A percentile compares a stretch with the other conserved stretches of the same genome.
These are phyloP conservation scores for Aphelocoma californica DNA, from an alignment of 2,797 vertebrate species.

Conservation along the genomic window DNA sequence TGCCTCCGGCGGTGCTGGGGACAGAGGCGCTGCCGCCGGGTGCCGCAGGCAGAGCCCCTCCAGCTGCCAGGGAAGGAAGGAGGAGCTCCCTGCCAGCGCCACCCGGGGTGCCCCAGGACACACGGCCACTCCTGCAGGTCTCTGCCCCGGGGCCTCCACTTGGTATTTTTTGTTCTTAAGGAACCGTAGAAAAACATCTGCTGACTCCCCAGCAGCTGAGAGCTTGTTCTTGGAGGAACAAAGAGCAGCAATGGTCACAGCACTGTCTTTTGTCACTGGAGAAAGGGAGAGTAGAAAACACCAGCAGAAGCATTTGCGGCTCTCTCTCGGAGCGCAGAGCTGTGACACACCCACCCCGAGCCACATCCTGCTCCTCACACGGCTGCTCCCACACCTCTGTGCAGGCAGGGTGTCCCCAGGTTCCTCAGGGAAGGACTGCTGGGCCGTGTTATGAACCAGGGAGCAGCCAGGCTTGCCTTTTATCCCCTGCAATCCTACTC, in stretches of 20 bases:
- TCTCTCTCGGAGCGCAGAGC: neutral
- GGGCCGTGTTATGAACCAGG: rapidly evolving
- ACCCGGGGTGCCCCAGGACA: neutral
- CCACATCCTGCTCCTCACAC: rapidly evolving
- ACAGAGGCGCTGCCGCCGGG: neutral
- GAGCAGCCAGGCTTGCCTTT: neutral
- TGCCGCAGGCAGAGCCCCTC: neutral
- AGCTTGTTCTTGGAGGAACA: neutral
- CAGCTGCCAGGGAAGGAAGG: neutral
- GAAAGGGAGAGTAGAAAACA: neutral
- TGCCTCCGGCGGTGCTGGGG: neutral
- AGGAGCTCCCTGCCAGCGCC: neutral
- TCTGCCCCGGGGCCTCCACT: rapidly evolving
- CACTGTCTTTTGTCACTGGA: neutral
- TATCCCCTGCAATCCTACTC: neutral
- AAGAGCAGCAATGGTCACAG: neutral
- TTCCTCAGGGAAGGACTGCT: rapidly evolving
- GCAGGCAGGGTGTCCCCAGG: neutral
- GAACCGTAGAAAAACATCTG: neutral
- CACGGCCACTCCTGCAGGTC: neutral
- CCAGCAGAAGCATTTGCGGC: neutral
- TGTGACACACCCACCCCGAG: neutral
- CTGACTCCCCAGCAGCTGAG: neutral
- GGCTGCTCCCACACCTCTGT: neutral
- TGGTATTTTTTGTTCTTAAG: neutral